These are phyloP conservation scores for Sebastes umbrosus DNA, from an alignment of 2,797 vertebrate genomes.

Conservation along the genomic window DNA sequence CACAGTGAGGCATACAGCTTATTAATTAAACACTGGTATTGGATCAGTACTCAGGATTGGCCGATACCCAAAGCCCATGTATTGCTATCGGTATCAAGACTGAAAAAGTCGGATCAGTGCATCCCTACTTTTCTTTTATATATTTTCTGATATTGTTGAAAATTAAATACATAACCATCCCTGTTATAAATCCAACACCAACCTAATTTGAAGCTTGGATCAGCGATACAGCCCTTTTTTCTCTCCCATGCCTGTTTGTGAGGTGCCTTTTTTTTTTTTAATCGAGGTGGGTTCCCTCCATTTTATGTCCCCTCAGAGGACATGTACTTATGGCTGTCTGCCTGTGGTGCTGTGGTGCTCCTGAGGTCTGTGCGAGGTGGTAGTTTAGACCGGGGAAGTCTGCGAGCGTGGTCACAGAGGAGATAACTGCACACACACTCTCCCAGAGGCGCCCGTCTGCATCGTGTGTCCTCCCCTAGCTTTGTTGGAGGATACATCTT, in stretches of 20 bases:
- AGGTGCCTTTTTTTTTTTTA: constrained; percentile 34
- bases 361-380: constrained; percentile 72
- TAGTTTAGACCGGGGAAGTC: constrained; percentile 65
- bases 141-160: neutral
- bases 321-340: constrained; percentile 75
- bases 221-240: neutral
- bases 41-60: no score
- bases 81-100: no score
- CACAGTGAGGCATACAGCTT: no score
- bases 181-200: neutral
- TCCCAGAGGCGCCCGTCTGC: constrained; percentile 59
- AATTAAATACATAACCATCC: neutral
- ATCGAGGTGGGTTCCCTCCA: constrained; percentile 63
- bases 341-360: constrained; percentile 71
- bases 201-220: neutral
- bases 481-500: constrained; percentile 35
- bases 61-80: no score
- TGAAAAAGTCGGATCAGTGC: no score
- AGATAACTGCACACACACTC: constrained; percentile 67
- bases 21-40: no score
- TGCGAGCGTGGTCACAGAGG: constrained; percentile 53
- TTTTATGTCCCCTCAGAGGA: constrained; percentile 67
- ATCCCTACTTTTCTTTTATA: neutral
- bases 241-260: constrained; percentile 29
- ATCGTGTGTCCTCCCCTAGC: constrained; percentile 21